Evolutionary conservation across 2,113 vertebrate species (phyloP), one percentile per base, ranked within the genome.

Genomic region (Meles meles): DNA sequence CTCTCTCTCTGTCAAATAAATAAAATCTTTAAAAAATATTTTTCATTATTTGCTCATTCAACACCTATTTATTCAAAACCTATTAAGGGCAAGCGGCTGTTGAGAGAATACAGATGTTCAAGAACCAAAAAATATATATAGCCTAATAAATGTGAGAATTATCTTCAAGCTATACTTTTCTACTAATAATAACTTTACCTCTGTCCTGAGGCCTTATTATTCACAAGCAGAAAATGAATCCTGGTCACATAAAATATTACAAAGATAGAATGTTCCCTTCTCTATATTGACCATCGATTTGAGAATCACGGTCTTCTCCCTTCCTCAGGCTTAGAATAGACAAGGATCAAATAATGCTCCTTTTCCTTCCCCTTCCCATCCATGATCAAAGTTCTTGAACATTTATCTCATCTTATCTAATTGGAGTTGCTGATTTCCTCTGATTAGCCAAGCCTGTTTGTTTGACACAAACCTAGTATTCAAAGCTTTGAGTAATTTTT

Each of bases 161-260:
- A 76, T 44, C 52, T 93, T 82, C 27, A 49, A 10, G 90, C 83
- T 72, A 74, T 59, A 84, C 4, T 92, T 92, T 49, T 83, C 8
- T 94, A 39, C 7, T 37, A 71, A 85, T 18, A 84, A 71, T 34
- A 93, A 65, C 18, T 88, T 95, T 63, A 47, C 11, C 4, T 12
- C 44, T 86, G 8, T 55, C 44, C 10, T 74, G 80, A 71, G 6
- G 31, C 25, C 27, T 88, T 85, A 67, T 18, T 44, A 74, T 76
- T 96, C 29, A 71, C 65, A 84, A 93, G 81, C 34, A 34, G 27
- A 96, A 97, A 81, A 39, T n/a, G n/a, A 86, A 77, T 52, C 72
- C 72, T 82, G 23, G 27, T 42, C 47, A 29, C 13, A 72, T 61
- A 85, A 91, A 87, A 63, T 34, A 52, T 42, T 87, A 82, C n/a